phyloP scores from a whole-genome alignment of 2,888 invertebrate genomes.

The Drosophila mettleri region DNA sequence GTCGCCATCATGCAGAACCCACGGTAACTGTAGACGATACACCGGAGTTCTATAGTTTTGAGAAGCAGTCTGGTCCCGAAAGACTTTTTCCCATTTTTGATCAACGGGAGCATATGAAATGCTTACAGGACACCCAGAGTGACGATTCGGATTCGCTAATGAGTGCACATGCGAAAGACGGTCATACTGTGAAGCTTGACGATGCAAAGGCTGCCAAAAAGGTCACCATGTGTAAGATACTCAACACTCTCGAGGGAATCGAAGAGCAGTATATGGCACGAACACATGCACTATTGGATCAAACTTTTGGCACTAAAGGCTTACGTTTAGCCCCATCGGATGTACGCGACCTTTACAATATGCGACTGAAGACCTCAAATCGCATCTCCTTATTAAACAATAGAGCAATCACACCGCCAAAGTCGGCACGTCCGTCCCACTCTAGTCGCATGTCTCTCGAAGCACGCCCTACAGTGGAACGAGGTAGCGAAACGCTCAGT shows the following conservation, averaged over 20 bases:
- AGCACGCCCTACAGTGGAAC: background rate
- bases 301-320: background rate
- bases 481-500: background rate
- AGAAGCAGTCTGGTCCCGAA: slow-evolving; percentile 74
- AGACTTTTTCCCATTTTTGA: slow-evolving; percentile 69
- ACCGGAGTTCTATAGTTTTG: slow-evolving; percentile 38
- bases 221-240: slow-evolving; percentile 24
- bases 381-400: background rate
- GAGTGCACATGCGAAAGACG: background rate
- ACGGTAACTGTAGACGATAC: background rate
- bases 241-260: slow-evolving; percentile 42
- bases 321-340: background rate
- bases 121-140: background rate
- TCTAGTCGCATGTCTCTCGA: no score
- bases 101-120: background rate
- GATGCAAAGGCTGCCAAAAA: background rate
- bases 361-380: background rate
- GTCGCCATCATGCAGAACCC: slow-evolving; percentile 2
- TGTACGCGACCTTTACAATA: rapidly evolving
- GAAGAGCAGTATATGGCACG: slow-evolving; percentile 29
- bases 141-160: background rate
- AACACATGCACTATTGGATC: slow-evolving; percentile 19
- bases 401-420: background rate
- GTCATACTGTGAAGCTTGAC: background rate
- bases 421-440: rapidly evolving